A percentile compares a stretch with the other conserved stretches of the same genome.
phyloP scores from a whole-genome alignment of 2,113 vertebrate species.

The Pterocles burchelli region DNA sequence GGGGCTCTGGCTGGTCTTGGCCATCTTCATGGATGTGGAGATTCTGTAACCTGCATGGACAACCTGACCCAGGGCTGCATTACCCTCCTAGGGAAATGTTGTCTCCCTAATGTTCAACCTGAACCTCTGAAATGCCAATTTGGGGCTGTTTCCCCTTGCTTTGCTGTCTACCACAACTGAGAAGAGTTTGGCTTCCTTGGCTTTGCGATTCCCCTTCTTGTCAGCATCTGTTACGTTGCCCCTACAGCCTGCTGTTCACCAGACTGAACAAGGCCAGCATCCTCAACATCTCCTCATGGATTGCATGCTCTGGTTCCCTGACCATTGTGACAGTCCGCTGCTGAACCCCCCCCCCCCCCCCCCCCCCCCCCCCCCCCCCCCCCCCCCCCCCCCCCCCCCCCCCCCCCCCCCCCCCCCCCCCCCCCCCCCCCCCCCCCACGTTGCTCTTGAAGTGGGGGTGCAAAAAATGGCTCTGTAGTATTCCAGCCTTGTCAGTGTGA shows the following conservation, averaged over 20 bases:
- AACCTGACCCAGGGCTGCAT: neutral
- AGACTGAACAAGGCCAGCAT: neutral
- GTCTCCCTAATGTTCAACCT: neutral
- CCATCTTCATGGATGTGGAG: neutral
- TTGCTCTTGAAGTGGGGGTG: neutral
- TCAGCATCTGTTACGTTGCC: neutral
- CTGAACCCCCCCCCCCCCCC: neutral
- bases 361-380: neutral
- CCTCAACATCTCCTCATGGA: rapidly evolving
- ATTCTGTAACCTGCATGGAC: neutral
- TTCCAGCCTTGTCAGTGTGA: neutral
- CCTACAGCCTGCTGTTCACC: neutral
- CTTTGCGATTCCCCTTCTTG: neutral
- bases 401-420: neutral
- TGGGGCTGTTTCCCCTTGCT: neutral
- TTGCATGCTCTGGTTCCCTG: neutral
- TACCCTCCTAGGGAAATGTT: neutral
- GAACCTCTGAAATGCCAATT: neutral
- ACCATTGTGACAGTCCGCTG: neutral
- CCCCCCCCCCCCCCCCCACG: neutral
- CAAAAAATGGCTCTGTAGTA: neutral
- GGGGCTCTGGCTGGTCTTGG: neutral
- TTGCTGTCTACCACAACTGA: neutral
- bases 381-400: neutral
- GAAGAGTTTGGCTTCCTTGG: neutral